Base-by-base conservation (phyloP, 2,888 invertebrate species). In the Cantharis lateralis region DNA sequence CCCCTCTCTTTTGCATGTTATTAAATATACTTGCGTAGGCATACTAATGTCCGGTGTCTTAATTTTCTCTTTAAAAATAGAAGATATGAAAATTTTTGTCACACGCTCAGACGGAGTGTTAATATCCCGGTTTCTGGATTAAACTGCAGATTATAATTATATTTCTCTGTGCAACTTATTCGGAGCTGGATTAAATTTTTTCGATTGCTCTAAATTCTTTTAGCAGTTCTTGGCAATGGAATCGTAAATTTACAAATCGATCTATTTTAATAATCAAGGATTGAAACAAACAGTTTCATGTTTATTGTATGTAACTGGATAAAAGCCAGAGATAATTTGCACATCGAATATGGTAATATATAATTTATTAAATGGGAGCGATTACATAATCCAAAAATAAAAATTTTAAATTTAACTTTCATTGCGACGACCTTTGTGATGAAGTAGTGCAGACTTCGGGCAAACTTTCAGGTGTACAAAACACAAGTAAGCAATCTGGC, bases 271-370 rank as follows among this genome's bases (percentile, higher is more conserved):
- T 48, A 48, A 66, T 66, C 64, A 66, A 66, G 64, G 64, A 66
- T 74, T 70, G 16, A 68, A 70, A 70, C 69, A 20, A 74, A 62
- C 48, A 74, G 62, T 66, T 74, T 48, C 20, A 62, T 28, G 74
- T 74, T 74, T 74, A 74, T 74, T 74, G 74, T 74, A 61, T 18
- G 48, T 69, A 24, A 16, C 61, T 74, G 74, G 74, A 28, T 16
- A 16, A 18, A 24, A n/a, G 74, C 74, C 74, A 74, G 62, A 69
- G 13, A 62, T 24, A 69, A 74, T 74, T 64, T 72, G 24, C 32
- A 66, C 24, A 72, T n/a, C 64, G n/a, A 66, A 66, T 66, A 66
- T 66, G 64, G 64, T 15, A 66, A 7, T 24, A 24, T 4, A 5
- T 24, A 24, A 24, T 24, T 24, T 24, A 9, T 4, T 20, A 66